Evolutionary conservation across 2,888 invertebrate genomes (phyloP).

Genomic region (Allolobophora icterica): DNA sequence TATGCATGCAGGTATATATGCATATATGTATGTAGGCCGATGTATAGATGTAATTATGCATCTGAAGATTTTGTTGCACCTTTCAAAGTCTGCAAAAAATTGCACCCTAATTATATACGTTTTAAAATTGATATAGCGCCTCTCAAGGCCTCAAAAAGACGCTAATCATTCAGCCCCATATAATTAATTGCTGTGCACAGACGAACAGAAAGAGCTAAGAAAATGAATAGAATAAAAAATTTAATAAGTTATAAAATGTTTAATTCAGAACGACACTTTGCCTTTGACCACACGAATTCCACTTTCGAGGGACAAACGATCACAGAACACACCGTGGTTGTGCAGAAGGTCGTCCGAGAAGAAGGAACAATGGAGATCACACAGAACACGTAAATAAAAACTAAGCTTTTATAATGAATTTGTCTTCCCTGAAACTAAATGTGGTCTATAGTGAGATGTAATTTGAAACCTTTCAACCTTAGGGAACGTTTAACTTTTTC

Average conservation of each 20-base stretch:
- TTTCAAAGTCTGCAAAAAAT: too few relatives aligned
- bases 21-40: too few relatives aligned
- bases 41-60: too few relatives aligned
- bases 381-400: not conserved
- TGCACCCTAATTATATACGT: too few relatives aligned
- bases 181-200: not conserved
- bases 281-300: not conserved
- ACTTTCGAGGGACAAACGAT: not conserved
- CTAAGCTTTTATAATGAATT: not conserved
- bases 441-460: not conserved
- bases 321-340: not conserved
- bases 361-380: not conserved
- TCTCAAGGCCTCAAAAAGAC: too few relatives aligned
- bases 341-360: conserved; percentile 11
- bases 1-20: too few relatives aligned
- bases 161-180: not conserved
- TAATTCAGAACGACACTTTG: not conserved
- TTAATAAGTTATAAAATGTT: too few relatives aligned
- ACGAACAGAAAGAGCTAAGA: not conserved
- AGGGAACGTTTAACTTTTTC: not conserved
- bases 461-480: not conserved
- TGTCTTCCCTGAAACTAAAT: not conserved
- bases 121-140: too few relatives aligned
- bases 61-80: too few relatives aligned
- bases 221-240: not conserved